These are phyloP conservation scores for Macaria liturata DNA, from an alignment of 2,888 invertebrate genomes.

Conservation along the genomic window DNA sequence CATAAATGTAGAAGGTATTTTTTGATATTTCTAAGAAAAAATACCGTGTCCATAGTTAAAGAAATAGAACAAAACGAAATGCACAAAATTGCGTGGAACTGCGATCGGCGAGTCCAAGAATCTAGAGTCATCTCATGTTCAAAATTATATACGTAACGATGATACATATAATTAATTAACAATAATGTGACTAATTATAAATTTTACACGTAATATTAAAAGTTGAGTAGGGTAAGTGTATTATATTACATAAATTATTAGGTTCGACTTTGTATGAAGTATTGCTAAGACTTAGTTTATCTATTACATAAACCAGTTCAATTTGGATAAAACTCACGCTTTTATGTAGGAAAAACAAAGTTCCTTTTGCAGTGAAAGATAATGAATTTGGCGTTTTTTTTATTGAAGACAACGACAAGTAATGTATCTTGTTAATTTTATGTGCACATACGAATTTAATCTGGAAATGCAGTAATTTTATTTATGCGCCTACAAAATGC, in stretches of 20 bases:
- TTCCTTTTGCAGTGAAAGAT: conserved; percentile 47
- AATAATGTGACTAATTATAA: conserved; percentile 82
- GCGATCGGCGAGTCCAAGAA: conserved; percentile 56
- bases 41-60: conserved; percentile 68
- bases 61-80: conserved; percentile 59
- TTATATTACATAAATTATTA: conserved; percentile 71
- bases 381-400: conserved; percentile 37
- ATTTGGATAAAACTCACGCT: conserved; percentile 47
- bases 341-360: conserved; percentile 40
- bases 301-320: conserved; percentile 47
- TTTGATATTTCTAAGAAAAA: conserved; percentile 70
- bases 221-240: conserved; percentile 79
- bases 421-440: conserved; percentile 46
- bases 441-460: conserved; percentile 45
- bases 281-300: conserved; percentile 68
- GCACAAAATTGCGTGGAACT: conserved; percentile 52
- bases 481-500: conserved; percentile 40
- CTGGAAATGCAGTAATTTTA: conserved; percentile 41
- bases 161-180: conserved; percentile 80
- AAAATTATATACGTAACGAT: conserved; percentile 83
- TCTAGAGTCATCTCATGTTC: conserved; percentile 78
- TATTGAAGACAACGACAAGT: conserved; percentile 39
- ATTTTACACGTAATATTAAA: conserved; percentile 81
- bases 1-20: conserved; percentile 67
- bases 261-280: conserved; percentile 78